phyloP scores from a whole-genome alignment of 2,113 vertebrate genomes.

The Lophius piscatorius region DNA sequence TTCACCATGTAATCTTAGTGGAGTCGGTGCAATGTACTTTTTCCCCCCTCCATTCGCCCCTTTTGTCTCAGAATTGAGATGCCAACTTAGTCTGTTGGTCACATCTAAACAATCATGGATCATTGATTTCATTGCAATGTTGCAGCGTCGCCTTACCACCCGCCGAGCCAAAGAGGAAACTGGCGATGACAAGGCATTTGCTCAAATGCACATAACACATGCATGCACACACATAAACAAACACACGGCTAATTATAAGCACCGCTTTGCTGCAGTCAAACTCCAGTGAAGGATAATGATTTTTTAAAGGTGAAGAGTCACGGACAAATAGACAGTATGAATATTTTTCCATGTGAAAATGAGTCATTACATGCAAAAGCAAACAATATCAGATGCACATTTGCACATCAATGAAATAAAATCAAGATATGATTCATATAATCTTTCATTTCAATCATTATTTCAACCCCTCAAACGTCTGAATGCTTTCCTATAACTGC shows the following conservation, averaged over 20 bases:
- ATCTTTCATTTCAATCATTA: neutral
- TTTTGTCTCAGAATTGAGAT: constrained; percentile 70
- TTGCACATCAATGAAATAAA: neutral
- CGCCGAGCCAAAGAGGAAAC: constrained; percentile 70
- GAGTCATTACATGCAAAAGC: constrained; percentile 10
- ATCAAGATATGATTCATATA: neutral
- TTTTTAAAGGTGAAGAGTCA: constrained; percentile 51
- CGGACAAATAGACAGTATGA: constrained; percentile 39
- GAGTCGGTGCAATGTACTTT: constrained; percentile 40
- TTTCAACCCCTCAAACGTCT: neutral
- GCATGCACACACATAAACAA: constrained; percentile 44
- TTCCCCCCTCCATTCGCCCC: constrained; percentile 54
- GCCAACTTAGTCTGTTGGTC: constrained; percentile 75
- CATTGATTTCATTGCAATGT: constrained; percentile 76
- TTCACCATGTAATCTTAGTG: constrained; percentile 37
- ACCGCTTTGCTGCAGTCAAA: constrained; percentile 69
- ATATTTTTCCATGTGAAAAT: constrained; percentile 26
- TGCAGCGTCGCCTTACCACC: constrained; percentile 70
- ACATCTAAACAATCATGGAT: constrained; percentile 73
- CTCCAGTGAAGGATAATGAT: constrained; percentile 69
- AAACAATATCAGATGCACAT: constrained; percentile 6
- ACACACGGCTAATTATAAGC: constrained; percentile 67
- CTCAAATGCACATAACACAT: constrained; percentile 57
- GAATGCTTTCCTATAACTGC: neutral
- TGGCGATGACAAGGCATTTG: constrained; percentile 74